A percentile compares a stretch with the other conserved stretches of the same genome.
phyloP scores from a whole-genome alignment of 1,140 invertebrate genomes.

The Antheraea mylitta region DNA sequence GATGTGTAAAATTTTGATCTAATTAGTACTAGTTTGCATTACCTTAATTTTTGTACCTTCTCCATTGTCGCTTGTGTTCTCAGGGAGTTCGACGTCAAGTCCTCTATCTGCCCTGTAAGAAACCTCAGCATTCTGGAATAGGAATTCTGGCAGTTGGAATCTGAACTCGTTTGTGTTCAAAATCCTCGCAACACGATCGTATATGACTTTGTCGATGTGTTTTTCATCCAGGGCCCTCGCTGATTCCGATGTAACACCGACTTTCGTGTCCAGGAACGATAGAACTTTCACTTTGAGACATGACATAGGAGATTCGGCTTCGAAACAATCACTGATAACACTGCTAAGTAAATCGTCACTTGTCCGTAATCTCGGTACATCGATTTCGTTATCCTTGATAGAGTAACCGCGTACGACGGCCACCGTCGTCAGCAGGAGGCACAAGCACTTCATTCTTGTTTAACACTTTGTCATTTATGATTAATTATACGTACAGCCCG shows the following conservation, averaged over 20 bases:
- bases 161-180: constrained; percentile 85
- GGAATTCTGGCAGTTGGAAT: constrained; percentile 84
- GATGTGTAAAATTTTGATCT: constrained; percentile 11
- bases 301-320: constrained; percentile 81
- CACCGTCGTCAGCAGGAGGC: constrained; percentile 66
- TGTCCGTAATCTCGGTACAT: constrained; percentile 79
- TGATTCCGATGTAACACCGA: constrained; percentile 82
- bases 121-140: constrained; percentile 84
- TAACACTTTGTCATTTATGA: constrained; percentile 70
- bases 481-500: constrained; percentile 71
- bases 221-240: constrained; percentile 78
- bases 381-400: constrained; percentile 77
- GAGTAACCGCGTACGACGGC: constrained; percentile 74
- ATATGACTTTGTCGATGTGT: constrained; percentile 86
- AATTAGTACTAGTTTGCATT: not conserved
- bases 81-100: constrained; percentile 80
- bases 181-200: constrained; percentile 84
- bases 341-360: constrained; percentile 85
- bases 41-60: constrained; percentile 56
- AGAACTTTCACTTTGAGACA: constrained; percentile 88
- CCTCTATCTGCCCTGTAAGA: constrained; percentile 85
- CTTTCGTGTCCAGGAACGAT: constrained; percentile 84
- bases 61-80: constrained; percentile 66
- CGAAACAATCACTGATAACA: constrained; percentile 86
- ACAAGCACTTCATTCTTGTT: constrained; percentile 69